phyloP scores from a whole-genome alignment of 30 jellyfish, hydroid and myxozoan genomes.

The Rhopilema esculentum region DNA sequence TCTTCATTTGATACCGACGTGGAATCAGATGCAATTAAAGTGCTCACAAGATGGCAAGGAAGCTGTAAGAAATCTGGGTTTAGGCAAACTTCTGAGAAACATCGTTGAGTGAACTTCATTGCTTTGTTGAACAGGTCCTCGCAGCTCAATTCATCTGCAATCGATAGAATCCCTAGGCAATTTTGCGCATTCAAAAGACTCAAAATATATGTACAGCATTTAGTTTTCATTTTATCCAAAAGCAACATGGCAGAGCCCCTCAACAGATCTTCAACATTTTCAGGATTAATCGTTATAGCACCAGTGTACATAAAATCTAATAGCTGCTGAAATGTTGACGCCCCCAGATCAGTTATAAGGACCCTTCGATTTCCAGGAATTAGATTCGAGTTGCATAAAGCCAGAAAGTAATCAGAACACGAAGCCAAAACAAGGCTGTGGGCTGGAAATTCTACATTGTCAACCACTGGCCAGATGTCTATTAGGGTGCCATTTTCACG shows the following conservation, averaged over 20 bases:
- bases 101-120: conserved; percentile 63
- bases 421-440: conserved; percentile 83
- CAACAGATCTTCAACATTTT: conserved; percentile 79
- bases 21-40: conserved; percentile 65
- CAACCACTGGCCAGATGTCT: conserved; percentile 79
- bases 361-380: conserved; percentile 66
- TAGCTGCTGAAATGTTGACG: conserved; percentile 55
- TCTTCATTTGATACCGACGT: conserved; percentile 85
- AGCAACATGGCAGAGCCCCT: conserved; percentile 90
- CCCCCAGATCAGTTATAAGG: conserved; percentile 57
- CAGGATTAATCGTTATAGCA: conserved; percentile 56
- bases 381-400: conserved; percentile 77
- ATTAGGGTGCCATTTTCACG: conserved; percentile 66
- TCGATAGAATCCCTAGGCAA: conserved; percentile 74
- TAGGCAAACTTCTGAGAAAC: conserved; percentile 66
- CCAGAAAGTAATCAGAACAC: conserved; percentile 85
- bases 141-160: conserved; percentile 87
- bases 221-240: conserved; percentile 59
- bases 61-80: conserved; percentile 74
- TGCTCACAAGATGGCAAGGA: conserved; percentile 49
- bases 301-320: conserved; percentile 89
- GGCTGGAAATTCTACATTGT: conserved; percentile 74
- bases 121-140: conserved; percentile 60
- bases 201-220: conserved; percentile 77
- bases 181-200: conserved; percentile 70